Evolutionary conservation across 2,888 invertebrate genomes (phyloP).

Genomic region (Zele albiditarsus): DNA sequence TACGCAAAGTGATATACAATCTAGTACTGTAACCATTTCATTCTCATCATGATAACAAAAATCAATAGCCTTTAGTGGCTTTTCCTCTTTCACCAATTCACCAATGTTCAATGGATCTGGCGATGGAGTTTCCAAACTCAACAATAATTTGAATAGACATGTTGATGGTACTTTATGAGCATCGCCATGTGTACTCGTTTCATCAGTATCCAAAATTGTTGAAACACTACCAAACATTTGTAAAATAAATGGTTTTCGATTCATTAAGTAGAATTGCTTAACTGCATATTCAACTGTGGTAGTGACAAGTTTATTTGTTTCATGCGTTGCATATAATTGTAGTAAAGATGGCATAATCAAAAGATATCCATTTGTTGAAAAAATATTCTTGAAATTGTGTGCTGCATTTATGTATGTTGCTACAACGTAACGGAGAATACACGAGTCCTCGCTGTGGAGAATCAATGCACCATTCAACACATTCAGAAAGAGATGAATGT

Average conservation of each 20-base stretch:
- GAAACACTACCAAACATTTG: slow-evolving; percentile 99
- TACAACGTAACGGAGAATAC: slow-evolving; percentile 95
- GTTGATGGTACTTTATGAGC: slow-evolving; percentile 95
- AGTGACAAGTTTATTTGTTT: slow-evolving; percentile 95
- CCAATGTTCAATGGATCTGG: slow-evolving; percentile 95
- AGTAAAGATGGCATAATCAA: slow-evolving; percentile 98
- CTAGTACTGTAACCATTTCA: slow-evolving; percentile 96
- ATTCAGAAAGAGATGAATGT: slow-evolving; percentile 97
- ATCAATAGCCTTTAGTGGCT: slow-evolving; percentile 94
- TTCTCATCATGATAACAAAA: slow-evolving; percentile 99
- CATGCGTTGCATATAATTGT: slow-evolving; percentile 97
- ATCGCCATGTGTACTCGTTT: slow-evolving; percentile 89
- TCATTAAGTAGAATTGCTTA: slow-evolving; percentile 98
- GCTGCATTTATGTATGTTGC: slow-evolving; percentile 98
- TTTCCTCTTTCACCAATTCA: slow-evolving; percentile 91
- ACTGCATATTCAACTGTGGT: slow-evolving; percentile 98
- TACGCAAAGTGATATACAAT: slow-evolving; percentile 98
- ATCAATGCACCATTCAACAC: slow-evolving; percentile 97
- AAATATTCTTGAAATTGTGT: slow-evolving; percentile 98
- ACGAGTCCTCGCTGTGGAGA: slow-evolving; percentile 96
- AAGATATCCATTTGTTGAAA: slow-evolving; percentile 97
- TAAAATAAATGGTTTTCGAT: slow-evolving; percentile 97
- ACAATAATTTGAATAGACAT: slow-evolving; percentile 91
- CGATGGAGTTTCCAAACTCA: slow-evolving; percentile 94
- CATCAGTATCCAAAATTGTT: slow-evolving; percentile 94